Evolutionary conservation across 2,888 invertebrate species (phyloP).

Genomic region (Dolomedes plantarius): DNA sequence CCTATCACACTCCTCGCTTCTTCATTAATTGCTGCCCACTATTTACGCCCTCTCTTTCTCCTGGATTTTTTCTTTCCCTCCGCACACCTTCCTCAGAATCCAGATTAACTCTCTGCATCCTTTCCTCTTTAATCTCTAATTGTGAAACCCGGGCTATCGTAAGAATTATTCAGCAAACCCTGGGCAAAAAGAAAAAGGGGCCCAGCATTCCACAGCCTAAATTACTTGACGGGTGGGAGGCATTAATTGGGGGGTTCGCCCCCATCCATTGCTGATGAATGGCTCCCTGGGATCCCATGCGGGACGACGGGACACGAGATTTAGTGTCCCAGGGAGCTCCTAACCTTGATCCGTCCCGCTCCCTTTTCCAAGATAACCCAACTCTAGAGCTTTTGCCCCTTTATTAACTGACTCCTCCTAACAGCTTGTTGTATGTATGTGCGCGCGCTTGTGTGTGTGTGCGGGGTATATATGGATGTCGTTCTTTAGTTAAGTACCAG

Average conservation of each 20-base stretch:
- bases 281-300: conserved; percentile 67
- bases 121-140: conserved; percentile 63
- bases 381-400: conserved; percentile 40
- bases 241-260: conserved; percentile 31
- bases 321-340: conserved; percentile 64
- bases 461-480: conserved; percentile 37
- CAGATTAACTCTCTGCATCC: conserved; percentile 30
- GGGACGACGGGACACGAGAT: conserved; percentile 60
- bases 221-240: conserved; percentile 13
- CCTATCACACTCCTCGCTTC: background rate
- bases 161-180: background rate
- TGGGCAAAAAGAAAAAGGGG: background rate
- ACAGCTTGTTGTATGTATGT: conserved; percentile 14
- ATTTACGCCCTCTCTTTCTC: background rate
- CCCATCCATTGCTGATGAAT: conserved; percentile 55
- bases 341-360: conserved; percentile 60
- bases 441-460: background rate
- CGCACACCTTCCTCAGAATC: background rate
- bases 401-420: conserved; percentile 51
- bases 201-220: conserved; percentile 1
- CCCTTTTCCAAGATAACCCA: conserved; percentile 45
- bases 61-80: background rate
- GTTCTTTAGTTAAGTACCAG: conserved; percentile 64
- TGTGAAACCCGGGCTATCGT: conserved; percentile 20
- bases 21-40: background rate